Base-by-base conservation (phyloP, 2,888 invertebrate species). In the Brachyopa scutellaris region DNA sequence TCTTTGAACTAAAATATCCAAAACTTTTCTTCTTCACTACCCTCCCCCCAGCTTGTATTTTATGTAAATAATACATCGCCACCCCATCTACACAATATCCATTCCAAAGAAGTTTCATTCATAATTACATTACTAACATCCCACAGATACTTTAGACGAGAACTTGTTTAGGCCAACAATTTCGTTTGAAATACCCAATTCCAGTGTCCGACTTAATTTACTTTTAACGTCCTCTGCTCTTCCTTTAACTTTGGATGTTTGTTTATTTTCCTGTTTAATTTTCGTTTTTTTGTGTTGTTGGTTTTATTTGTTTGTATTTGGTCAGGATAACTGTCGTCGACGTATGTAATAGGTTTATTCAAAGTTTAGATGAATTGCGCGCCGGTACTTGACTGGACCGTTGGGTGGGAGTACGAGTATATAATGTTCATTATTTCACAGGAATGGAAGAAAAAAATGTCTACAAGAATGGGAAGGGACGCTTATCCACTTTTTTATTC, bases 311-410 rank as follows among this genome's bases (percentile, higher is more conserved):
- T 55, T 55, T 47, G 62, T 51, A 45, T 55, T 55, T 47, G 62
- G 36, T 29, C 57, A 45, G 47, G 36, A 47, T 69, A 53, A 53
- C 53, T 62, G 51, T 72, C 42, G 53, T 45, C 62, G 40, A 61
- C 49, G 21, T 29, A 61, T 51, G 51, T 70, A 59, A 70, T 70
- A 51, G 61, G 49, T 51, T 59, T 61, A 61, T 70, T 70, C 61
- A 61, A 42, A 57, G 69, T 69, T 64, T n/a, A 42, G 69, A 47
- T 38, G 29, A 42, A 59, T 40, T 59, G 42, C 31, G 42, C 45
- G n/a, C n/a, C n/a, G 17, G 26, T 3, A 7, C 31, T 53, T 6
- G 29, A 49, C 17, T 49, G 9, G 15, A 0, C 0, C 13, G 17
- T n/a, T n/a, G 15, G 31, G 2, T 9, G 31, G 31, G 15, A 31